These are phyloP conservation scores for Eurystomus glaucurus DNA, from an alignment of 2,797 vertebrate genomes.

Conservation along the genomic window DNA sequence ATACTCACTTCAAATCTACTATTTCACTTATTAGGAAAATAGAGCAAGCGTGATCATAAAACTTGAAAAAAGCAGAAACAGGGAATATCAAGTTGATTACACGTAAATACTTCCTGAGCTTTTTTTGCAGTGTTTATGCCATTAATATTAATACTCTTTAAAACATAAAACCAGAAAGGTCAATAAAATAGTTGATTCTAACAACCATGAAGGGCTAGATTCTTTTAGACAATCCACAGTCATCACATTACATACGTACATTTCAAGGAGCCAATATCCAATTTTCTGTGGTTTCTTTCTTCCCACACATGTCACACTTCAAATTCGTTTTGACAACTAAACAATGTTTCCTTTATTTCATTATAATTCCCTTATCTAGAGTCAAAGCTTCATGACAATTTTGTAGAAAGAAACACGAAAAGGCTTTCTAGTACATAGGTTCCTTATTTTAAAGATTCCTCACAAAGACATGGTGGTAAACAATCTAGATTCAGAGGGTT, in stretches of 20 bases:
- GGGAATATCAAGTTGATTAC: neutral
- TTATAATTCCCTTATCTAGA: slow-evolving; percentile 76
- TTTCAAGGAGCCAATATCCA: slow-evolving; percentile 74
- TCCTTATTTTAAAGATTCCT: slow-evolving; percentile 68
- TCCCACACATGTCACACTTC: slow-evolving; percentile 65
- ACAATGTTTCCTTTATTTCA: slow-evolving; percentile 77
- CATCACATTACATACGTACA: slow-evolving; percentile 65
- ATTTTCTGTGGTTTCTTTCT: slow-evolving; percentile 66
- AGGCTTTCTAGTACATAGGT: slow-evolving; percentile 54
- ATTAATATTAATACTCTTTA: slow-evolving; percentile 56
- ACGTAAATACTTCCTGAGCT: neutral
- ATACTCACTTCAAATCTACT: neutral
- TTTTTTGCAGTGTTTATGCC: neutral
- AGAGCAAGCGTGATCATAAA: neutral
- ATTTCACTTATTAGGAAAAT: neutral
- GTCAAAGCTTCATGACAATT: slow-evolving; percentile 75
- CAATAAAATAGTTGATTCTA: slow-evolving; percentile 65
- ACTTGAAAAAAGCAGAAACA: neutral
- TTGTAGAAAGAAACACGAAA: slow-evolving; percentile 60
- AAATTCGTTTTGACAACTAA: slow-evolving; percentile 79
- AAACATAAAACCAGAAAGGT: slow-evolving; percentile 56
- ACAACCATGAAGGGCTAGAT: slow-evolving; percentile 51
- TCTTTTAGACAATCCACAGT: slow-evolving; percentile 63
- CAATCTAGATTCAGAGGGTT: slow-evolving; percentile 21
- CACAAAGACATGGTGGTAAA: slow-evolving; percentile 40